Percentiles rank a stretch among this genome's conserved stretches.
phyloP scores from a whole-genome alignment of 2,888 invertebrate species.

The Rotaria sp. region DNA sequence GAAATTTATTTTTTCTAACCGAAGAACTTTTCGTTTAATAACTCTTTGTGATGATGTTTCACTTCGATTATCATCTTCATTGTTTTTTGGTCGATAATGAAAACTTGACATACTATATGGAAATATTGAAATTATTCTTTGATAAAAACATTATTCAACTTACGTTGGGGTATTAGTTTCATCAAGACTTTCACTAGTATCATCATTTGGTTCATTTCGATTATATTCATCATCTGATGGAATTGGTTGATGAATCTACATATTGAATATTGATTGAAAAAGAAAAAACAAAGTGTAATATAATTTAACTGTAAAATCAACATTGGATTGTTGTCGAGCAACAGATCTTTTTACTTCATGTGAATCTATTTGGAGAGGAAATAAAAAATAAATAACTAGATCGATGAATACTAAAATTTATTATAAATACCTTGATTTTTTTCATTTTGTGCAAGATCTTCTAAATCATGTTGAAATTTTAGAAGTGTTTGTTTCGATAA shows the following conservation, averaged over 20 bases:
- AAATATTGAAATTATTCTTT: background rate
- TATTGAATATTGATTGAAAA: background rate
- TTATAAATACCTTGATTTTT: background rate
- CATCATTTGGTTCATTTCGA: background rate
- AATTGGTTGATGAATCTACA: slow-evolving; percentile 7
- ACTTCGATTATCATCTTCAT: slow-evolving; percentile 25
- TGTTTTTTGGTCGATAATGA: background rate
- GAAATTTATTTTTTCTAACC: background rate
- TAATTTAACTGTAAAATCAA: background rate
- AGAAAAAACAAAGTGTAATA: background rate
- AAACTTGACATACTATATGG: background rate
- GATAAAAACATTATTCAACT: background rate
- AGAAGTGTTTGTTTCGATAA: slow-evolving; percentile 9
- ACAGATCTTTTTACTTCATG: background rate
- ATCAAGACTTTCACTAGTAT: background rate
- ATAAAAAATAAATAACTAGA: background rate
- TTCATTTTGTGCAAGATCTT: background rate
- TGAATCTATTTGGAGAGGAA: background rate
- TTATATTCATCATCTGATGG: slow-evolving; percentile 4
- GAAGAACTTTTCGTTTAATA: slow-evolving; percentile 20
- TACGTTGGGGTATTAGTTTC: slow-evolving; percentile 7
- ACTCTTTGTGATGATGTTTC: background rate
- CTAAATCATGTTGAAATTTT: slow-evolving; percentile 7
- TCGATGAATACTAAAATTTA: background rate
- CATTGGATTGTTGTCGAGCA: background rate